Evolutionary conservation across 2,888 invertebrate genomes (phyloP).

Genomic region (Electrophaes corylata): DNA sequence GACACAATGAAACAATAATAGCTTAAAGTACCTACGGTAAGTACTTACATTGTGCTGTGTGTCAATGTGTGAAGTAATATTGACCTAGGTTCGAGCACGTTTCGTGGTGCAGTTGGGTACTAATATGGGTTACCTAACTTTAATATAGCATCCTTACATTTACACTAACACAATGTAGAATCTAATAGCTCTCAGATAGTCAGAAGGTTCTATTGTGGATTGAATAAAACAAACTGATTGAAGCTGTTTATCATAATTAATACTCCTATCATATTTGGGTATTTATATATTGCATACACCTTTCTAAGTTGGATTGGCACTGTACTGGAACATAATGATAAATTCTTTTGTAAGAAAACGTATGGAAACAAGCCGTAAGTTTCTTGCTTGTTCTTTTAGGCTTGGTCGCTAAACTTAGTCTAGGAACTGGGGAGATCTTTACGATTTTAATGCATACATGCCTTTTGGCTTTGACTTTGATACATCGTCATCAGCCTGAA

Average conservation of each 20-base stretch:
- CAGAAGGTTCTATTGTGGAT: not conserved
- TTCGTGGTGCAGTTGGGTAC: conserved; percentile 27
- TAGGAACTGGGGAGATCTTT: no score
- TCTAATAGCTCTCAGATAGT: not conserved
- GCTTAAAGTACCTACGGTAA: conserved; percentile 1
- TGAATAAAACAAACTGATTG: not conserved
- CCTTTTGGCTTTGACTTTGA: no score
- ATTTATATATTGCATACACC: no score
- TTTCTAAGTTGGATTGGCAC: no score
- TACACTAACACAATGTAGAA: conserved; percentile 2
- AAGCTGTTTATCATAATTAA: not conserved
- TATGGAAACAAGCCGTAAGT: no score
- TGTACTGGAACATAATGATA: no score
- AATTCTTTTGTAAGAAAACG: no score
- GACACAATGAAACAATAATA: conserved; percentile 27
- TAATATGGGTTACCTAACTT: conserved; percentile 32
- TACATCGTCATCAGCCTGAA: no score
- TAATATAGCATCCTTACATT: conserved; percentile 13
- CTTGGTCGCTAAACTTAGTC: no score
- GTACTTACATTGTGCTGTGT: conserved; percentile 6
- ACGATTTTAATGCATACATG: no score
- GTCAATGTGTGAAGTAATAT: conserved; percentile 29
- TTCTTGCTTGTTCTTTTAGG: no score
- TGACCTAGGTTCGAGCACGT: conserved; percentile 40
- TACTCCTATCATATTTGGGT: no score